Base-by-base conservation (phyloP, 2,797 vertebrate genomes). In the Nyctibius grandis region DNA sequence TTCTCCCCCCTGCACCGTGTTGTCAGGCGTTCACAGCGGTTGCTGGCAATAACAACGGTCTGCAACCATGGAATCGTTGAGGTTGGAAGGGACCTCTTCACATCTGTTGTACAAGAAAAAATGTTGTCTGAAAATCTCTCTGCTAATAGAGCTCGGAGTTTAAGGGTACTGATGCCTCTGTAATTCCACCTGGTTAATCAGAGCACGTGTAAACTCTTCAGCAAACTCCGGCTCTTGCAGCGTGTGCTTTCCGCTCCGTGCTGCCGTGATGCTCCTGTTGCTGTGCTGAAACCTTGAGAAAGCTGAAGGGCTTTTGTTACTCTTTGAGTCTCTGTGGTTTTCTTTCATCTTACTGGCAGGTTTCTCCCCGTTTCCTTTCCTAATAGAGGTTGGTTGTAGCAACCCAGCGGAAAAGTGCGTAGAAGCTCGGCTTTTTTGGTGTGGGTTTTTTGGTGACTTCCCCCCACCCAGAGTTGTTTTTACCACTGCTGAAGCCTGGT, bases 301-400 rank as follows among this genome's bases (percentile, higher is more conserved):
- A 67, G 11, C 53, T 15, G 31, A 36, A 8, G n/a, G 0, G 0
- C 4, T 65, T 61, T 50, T 7, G 12, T 61, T 51, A 36, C 17
- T 42, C 75, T 51, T 63, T 10, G 12, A 47, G 64, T 72, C 70
- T 9, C 48, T 42, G 7, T 78, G 48, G 19, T 51, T 68, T 90
- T 73, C 29, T 23, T 61, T 73, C 38, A 42, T 77, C 34, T 68
- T 42, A 38, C 28, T 68, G n/a, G 4, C 33, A 38, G 28, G 51
- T 57, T 56, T 63, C 20, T 76, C 50, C 23, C 12, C 6, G 4
- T 47, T 47, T 78, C 15, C 51, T 67, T 68, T 84, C 64, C 18
- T 20, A 9, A 25, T 18, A 54, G 69, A 76, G 31, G 22, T 26
- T 64, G 28, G 11, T 53, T 69, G 70, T 65, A 80, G 28, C 16